These are phyloP conservation scores for Zalophus californianus DNA, from an alignment of 2,797 vertebrate genomes.

Conservation along the genomic window DNA sequence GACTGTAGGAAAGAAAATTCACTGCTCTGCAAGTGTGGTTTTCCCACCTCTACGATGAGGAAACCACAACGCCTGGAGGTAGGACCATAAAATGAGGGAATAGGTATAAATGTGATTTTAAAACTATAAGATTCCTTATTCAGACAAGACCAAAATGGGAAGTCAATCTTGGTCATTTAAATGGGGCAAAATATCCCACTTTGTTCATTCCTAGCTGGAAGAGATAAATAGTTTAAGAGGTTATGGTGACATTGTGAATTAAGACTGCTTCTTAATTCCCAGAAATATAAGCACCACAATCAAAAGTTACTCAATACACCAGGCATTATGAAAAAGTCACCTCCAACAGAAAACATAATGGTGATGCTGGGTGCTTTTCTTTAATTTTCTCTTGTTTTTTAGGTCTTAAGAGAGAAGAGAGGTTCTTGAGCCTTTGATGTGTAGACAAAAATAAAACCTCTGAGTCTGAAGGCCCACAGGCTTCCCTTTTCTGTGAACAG, in stretches of 20 bases:
- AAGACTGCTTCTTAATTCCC: constrained; percentile 43
- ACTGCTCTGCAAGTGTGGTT: not conserved
- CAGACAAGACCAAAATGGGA: not conserved
- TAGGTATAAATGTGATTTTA: not conserved
- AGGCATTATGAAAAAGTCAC: constrained; percentile 22
- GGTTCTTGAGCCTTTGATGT: not conserved
- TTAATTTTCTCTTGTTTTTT: constrained; percentile 25
- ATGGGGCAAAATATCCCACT: not conserved
- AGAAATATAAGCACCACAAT: constrained; percentile 48
- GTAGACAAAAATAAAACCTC: constrained; percentile 56
- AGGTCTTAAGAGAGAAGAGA: not conserved
- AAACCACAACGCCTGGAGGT: not conserved
- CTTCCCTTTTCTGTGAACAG: constrained; percentile 63
- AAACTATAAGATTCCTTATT: constrained; percentile 40
- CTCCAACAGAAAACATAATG: not conserved
- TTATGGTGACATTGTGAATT: constrained; percentile 44
- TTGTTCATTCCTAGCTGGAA: not conserved
- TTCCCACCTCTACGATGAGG: not conserved
- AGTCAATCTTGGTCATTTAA: not conserved
- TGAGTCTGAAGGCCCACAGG: not conserved
- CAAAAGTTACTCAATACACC: constrained; percentile 52
- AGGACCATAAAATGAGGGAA: not conserved
- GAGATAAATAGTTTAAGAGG: constrained; percentile 29
- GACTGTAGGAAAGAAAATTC: not conserved
- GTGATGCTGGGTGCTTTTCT: not conserved